Evolutionary conservation across 2,113 vertebrate species (phyloP), one percentile per base, ranked within the genome.

Genomic region (Tachycineta bicolor): DNA sequence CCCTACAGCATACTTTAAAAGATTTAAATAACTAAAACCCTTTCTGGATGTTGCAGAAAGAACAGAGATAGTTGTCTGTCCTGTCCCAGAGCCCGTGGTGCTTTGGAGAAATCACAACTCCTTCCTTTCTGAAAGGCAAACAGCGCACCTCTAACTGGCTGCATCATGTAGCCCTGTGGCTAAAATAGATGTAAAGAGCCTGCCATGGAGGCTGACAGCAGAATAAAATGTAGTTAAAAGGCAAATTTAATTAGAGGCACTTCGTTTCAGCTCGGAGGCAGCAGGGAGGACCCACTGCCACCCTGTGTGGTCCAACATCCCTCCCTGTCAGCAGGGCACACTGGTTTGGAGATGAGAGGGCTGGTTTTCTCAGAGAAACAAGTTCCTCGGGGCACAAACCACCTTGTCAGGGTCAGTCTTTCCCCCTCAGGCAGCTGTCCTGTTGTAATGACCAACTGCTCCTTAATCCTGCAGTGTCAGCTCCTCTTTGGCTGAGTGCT

Each of bases 21-120:
- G 7, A 2, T 68, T 68, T 39, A 69, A 64, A 83, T 44, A 87
- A 75, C 64, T 60, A 58, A 81, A 80, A 43, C 14, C 3, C 4
- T 47, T 56, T 50, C 31, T 68, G 41, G 20, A 4, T 25, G 5
- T 7, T 78, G 10, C 14, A 64, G 34, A 20, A 71, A 77, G 29
- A 46, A 24, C 12, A 68, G 52, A 52, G 60, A 55, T 10, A 7
- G 6, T 74, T 85, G 11, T 22, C 78, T 16, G 0, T 39, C 20
- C 2, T 10, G 31, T 26, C 26, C 21, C 44, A 73, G 44, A 52
- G 26, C 7, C 52, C 3, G 0, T 1, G 1, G 5, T 28, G 5
- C 53, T 58, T 68, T 69, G 58, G 53, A 73, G 59, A 84, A 91
- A 9, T n/a, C 31, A 13, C 37, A 49, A 10, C 17, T 89, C 37